Evolutionary conservation across 2,113 vertebrate species (phyloP), one percentile per base, ranked within the genome.

Genomic region (Phalacrocorax brasilianus): DNA sequence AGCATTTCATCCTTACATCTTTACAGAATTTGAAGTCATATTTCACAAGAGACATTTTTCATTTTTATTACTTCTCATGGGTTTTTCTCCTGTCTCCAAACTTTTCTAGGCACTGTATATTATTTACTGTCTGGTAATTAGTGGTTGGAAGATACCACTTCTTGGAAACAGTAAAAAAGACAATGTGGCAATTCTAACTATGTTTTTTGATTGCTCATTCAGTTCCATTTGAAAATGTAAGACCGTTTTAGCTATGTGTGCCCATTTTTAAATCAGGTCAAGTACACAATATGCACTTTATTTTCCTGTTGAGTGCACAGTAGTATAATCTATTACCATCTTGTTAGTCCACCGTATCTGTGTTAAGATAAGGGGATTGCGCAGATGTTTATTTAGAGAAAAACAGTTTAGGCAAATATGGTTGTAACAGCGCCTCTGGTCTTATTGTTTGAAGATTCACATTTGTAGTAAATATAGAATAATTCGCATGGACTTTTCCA

Each of bases 361-460:
- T 88, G 83, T 83, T 92, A 59, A 89, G 86, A 81, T 91, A 77
- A 90, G 80, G 67, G 61, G 61, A 88, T 88, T 92, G 49, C 73
- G 65, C 42, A 53, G 44, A 75, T 85, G 38, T 93, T 95, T 73
- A 65, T 97, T 96, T 91, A 80, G 84, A 73, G 44, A n/a, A 65
- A 55, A 35, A 44, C 6, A 63, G 16, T 56, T 66, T 21, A 84
- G 66, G 61, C 11, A n/a, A 82, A 89, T 88, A 89, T 73, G 62
- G 55, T 96, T 49, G 4, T 77, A 92, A 85, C 22, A 88, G 70
- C 65, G 44, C 76, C 92, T 95, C 75, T 91, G 63, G 93, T 97
- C 62, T 68, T 58, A 88, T 18, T 77, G 76, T 61, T 91, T 70
- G 42, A 91, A 89, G 84, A 71, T 91, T 87, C 32, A 71, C 9